Conservation (phyloP, 2,113 vertebrate genomes). For the Prochilodus magdalenae region DNA sequence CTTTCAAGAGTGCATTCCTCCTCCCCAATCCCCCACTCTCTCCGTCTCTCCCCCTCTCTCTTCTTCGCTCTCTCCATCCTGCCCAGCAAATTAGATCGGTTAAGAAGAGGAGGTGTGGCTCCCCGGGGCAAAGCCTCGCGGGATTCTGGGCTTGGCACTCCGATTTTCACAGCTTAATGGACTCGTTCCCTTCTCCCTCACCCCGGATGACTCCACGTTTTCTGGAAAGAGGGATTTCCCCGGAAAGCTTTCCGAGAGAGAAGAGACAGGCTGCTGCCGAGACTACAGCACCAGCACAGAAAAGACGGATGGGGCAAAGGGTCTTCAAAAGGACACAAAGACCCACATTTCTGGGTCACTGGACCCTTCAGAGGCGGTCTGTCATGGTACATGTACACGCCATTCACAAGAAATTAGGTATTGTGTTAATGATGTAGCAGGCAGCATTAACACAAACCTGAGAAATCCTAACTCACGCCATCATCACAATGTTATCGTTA, state of each 20-base stretch:
- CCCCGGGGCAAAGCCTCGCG: slow-evolving; percentile 45
- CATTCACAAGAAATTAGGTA: too few species aligned
- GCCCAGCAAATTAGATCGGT: slow-evolving; percentile 53
- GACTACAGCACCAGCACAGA: not conserved
- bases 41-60: not conserved
- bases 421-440: too few species aligned
- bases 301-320: slow-evolving; percentile 3
- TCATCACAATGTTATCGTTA: not conserved
- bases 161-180: slow-evolving; percentile 58
- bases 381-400: not conserved
- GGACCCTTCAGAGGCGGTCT: not conserved
- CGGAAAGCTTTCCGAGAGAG: slow-evolving; percentile 41
- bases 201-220: slow-evolving; percentile 50
- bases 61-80: slow-evolving; percentile 17
- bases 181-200: slow-evolving; percentile 48
- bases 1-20: slow-evolving; percentile 48
- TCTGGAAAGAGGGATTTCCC: slow-evolving; percentile 58
- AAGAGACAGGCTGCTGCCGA: not conserved
- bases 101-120: slow-evolving; percentile 46
- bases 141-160: slow-evolving; percentile 49
- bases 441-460: too few species aligned
- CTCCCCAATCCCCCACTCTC: not conserved
- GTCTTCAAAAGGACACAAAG: not conserved
- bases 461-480: not conserved
- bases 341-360: not conserved